Base-by-base conservation (phyloP, 2,888 invertebrate genomes). In the Labia minor region DNA sequence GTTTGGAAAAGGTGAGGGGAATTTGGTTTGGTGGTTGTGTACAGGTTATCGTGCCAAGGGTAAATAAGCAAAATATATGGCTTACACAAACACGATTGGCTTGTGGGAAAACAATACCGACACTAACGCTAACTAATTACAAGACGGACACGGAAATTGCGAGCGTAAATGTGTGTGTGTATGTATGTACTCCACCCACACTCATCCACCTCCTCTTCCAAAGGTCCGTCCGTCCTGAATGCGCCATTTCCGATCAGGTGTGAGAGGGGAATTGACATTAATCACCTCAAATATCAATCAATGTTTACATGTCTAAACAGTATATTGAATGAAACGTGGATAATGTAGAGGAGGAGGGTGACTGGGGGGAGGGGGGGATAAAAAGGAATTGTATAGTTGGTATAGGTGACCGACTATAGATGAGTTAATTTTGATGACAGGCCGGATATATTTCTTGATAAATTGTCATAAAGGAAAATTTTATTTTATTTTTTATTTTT, bases 101-200 rank as follows among this genome's bases (percentile, higher is more conserved):
- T 49, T 49, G 6, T 49, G 49, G 49, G 49, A 49, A 49, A 49
- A 49, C 49, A 49, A 49, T 49, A 14, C 49, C 49, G 49, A 49
- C 49, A 49, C 49, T 49, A 49, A 49, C 49, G 49, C 49, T 49
- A 49, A 49, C 49, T 49, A 49, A 49, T 49, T 49, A 49, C 49
- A 49, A n/a, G 49, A 16, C 49, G 49, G 49, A 49, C 49, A 49
- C 49, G 49, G 49, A 49, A n/a, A 49, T 49, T 49, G 49, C 49
- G 49, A 49, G 49, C 6, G 49, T 49, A 49, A 2, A 14, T 49
- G 49, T 49, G 49, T 4, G 49, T n/a, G 49, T 4, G 49, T 49
- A 49, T 14, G 49, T 49, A 14, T 49, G 49, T 4, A 14, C 49
- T 16, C 49, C 49, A 49, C n/a, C n/a, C n/a, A n/a, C n/a, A n/a